Percentiles rank a stretch among this genome's conserved stretches.
Conservation (phyloP, 92 coral and sea anemone species). For the Parazoanthus atlanticus region DNA sequence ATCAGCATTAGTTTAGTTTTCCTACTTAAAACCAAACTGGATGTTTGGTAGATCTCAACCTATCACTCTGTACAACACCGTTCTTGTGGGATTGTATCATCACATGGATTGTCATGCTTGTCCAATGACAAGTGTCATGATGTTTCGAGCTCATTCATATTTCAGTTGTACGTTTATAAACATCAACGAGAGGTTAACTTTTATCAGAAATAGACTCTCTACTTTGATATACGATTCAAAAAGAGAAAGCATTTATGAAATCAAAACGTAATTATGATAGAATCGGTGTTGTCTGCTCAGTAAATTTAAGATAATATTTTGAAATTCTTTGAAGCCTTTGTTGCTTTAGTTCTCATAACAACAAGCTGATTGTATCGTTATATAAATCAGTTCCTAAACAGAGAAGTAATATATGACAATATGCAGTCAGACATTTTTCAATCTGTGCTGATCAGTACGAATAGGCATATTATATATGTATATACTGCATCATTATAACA, state of each 20-base stretch:
- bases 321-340: too few species aligned
- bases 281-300: too few species aligned
- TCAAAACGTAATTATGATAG: not conserved
- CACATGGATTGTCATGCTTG: not conserved
- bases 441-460: too few species aligned
- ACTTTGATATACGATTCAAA: not conserved
- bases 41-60: not conserved
- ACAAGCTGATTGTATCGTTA: too few species aligned
- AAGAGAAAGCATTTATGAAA: not conserved
- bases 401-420: too few species aligned
- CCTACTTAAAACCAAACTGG: not conserved
- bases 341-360: too few species aligned
- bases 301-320: too few species aligned
- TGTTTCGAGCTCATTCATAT: too few species aligned
- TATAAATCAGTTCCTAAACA: too few species aligned
- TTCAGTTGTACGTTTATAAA: not conserved
- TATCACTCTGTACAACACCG: not conserved
- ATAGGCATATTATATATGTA: too few species aligned
- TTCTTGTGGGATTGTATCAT: not conserved
- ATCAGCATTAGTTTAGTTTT: not conserved
- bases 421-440: too few species aligned
- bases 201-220: not conserved
- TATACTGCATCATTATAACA: too few species aligned
- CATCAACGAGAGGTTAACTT: not conserved
- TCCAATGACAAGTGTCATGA: not conserved